A percentile compares a stretch with the other conserved stretches of the same genome.
Conservation (phyloP, 2,113 vertebrate species). For the Dendrocopos noguchii region DNA sequence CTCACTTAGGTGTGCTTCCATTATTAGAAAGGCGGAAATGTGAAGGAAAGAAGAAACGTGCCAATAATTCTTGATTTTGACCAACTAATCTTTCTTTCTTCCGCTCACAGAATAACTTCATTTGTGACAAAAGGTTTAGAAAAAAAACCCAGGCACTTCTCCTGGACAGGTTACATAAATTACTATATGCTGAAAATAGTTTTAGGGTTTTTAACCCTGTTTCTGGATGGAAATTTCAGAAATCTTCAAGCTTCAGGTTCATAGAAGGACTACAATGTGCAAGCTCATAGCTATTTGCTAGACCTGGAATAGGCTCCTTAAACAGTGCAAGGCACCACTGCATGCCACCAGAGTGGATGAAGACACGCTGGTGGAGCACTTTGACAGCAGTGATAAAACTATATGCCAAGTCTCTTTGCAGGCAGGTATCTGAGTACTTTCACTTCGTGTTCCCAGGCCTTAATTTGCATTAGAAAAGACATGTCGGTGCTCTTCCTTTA, state of each 20-base stretch:
- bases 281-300: background rate
- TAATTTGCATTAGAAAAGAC: conserved; percentile 17
- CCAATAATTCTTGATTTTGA: background rate
- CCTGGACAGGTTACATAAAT: background rate
- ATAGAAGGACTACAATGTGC: background rate
- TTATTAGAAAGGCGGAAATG: background rate
- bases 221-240: background rate
- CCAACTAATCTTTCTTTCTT: background rate
- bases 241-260: background rate
- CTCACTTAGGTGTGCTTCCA: background rate
- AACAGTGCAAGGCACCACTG: background rate
- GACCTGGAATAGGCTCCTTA: background rate
- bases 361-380: background rate
- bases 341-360: background rate
- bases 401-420: background rate
- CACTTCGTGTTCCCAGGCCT: background rate
- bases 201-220: background rate
- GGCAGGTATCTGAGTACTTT: background rate
- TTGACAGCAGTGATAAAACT: background rate
- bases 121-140: background rate
- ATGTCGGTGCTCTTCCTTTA: background rate
- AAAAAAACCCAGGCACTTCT: background rate
- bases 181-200: background rate
- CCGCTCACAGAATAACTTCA: background rate
- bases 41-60: background rate